These are phyloP conservation scores for Apamea crenata DNA, from an alignment of 2,888 invertebrate genomes.

Conservation along the genomic window DNA sequence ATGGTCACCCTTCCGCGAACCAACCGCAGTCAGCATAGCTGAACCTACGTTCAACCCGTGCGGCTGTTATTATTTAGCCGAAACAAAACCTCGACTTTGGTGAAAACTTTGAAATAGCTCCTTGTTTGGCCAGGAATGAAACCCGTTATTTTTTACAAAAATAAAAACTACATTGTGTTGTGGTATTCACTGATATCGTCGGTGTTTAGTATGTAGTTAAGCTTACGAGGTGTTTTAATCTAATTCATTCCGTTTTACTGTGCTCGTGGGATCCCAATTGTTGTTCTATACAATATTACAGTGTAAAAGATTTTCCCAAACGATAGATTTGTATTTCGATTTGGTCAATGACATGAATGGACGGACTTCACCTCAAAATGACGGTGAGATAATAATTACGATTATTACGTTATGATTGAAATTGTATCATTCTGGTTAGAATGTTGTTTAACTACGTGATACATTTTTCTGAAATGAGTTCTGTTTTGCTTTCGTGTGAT, in stretches of 20 bases:
- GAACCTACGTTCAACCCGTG: not conserved
- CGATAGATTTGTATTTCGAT: constrained; percentile 47
- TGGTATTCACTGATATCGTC: not conserved
- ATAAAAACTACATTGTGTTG: not conserved
- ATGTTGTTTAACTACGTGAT: not conserved
- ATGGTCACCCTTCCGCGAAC: not conserved
- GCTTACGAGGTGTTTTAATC: constrained; percentile 25
- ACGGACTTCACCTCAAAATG: constrained; percentile 48
- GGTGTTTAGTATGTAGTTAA: not conserved
- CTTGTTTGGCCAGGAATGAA: too few relatives aligned
- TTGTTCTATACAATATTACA: constrained; percentile 32
- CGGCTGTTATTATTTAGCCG: not conserved
- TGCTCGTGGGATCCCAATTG: constrained; percentile 37
- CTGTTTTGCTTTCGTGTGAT: not conserved
- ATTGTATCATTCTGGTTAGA: too few relatives aligned
- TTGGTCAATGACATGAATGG: constrained; percentile 58
- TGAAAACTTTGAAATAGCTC: not conserved
- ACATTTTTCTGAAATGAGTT: not conserved
- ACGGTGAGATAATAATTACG: constrained; percentile 56
- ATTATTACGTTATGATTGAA: constrained; percentile 39
- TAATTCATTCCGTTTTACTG: constrained; percentile 26
- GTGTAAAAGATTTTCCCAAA: constrained; percentile 55
- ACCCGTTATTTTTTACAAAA: too few relatives aligned
- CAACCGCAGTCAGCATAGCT: not conserved
- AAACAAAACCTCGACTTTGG: not conserved